phyloP scores from a whole-genome alignment of 23 tunicate genomes.

The Oikopleura vanhoeffeni region DNA sequence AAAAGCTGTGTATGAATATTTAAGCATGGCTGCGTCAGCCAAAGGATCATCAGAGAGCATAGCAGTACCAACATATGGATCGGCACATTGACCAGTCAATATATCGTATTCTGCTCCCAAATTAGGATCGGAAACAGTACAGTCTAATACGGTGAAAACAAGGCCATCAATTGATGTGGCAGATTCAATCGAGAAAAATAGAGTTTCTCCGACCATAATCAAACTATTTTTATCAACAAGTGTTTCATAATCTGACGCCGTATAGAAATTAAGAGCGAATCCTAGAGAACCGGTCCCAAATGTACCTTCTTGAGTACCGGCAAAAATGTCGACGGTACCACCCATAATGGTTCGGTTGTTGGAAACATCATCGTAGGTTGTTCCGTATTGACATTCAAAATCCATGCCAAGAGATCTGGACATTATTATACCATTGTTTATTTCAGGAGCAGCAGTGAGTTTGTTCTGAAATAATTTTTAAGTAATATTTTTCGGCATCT shows the following conservation, averaged over 20 bases:
- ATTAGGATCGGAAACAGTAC: neutral
- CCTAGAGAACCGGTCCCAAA: neutral
- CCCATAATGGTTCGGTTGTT: neutral
- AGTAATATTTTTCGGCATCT: no score
- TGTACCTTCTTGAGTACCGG: neutral
- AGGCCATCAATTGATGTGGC: neutral
- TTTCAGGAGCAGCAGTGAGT: neutral
- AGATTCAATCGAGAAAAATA: neutral
- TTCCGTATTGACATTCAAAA: neutral
- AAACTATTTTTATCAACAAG: neutral
- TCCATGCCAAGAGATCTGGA: neutral
- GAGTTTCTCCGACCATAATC: neutral
- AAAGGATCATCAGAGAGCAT: neutral
- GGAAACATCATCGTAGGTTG: neutral
- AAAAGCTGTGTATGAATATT: slow-evolving; percentile 8
- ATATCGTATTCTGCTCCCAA: neutral
- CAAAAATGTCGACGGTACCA: neutral
- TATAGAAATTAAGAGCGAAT: neutral
- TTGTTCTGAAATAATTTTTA: neutral
- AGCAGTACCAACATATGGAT: neutral
- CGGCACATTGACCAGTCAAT: neutral
- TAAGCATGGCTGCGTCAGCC: neutral
- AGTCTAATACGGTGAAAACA: neutral
- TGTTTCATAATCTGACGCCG: neutral
- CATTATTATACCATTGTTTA: neutral